Percentiles rank a stretch among this genome's conserved stretches.
These are phyloP conservation scores for Rhabditoides inermis DNA, from an alignment of 2,888 invertebrate genomes.

Conservation along the genomic window DNA sequence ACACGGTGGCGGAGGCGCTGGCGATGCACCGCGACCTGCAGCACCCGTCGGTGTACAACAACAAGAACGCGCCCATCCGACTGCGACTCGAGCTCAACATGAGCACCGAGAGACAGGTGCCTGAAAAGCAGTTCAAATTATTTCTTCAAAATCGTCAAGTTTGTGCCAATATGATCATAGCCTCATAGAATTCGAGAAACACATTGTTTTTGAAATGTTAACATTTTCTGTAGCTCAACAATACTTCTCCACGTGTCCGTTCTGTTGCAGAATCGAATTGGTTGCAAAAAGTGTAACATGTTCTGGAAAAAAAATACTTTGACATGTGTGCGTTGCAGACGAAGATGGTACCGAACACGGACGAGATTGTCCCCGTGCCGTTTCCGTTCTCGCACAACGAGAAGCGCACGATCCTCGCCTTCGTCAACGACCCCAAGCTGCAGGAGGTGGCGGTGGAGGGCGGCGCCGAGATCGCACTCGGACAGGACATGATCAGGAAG, in stretches of 20 bases:
- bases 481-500: constrained; percentile 48
- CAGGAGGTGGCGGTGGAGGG: constrained; percentile 45
- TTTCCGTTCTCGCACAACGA: constrained; percentile 48
- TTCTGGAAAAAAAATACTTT: neutral
- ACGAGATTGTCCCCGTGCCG: constrained; percentile 48
- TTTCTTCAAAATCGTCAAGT: neutral
- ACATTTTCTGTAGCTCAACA: neutral
- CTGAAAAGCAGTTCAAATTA: neutral
- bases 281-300: neutral
- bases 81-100: constrained; percentile 73
- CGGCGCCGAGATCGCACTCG: constrained; percentile 49
- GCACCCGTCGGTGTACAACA: constrained; percentile 72
- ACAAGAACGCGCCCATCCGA: constrained; percentile 66
- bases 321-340: constrained; percentile 26
- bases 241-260: neutral
- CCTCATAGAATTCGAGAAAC: neutral
- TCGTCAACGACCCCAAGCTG: constrained; percentile 33
- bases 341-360: constrained; percentile 42
- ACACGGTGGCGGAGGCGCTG: constrained; percentile 70
- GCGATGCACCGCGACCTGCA: constrained; percentile 70
- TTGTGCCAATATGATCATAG: too few species aligned
- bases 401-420: constrained; percentile 49
- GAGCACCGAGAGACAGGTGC: constrained; percentile 65
- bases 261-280: neutral
- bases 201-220: neutral